Conservation (phyloP, 2,888 invertebrate species). For the Drosophila siamana region DNA sequence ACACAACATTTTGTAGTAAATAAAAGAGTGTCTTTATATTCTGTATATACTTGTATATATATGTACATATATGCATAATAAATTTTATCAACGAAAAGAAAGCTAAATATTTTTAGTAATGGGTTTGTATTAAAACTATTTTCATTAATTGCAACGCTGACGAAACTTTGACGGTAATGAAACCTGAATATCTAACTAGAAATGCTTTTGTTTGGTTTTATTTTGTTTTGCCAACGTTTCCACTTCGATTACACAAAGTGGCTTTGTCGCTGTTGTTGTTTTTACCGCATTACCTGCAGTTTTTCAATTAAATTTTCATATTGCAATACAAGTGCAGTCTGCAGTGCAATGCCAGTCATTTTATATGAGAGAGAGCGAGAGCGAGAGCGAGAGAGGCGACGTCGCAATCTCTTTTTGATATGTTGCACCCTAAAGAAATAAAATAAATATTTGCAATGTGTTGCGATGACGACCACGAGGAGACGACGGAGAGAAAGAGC, state of each 20-base stretch:
- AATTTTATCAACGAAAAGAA: background rate
- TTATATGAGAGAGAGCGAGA: constrained; percentile 6
- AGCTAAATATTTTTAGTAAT: too few species aligned
- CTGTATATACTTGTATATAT: background rate
- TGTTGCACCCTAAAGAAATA: constrained; percentile 47
- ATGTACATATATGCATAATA: too few species aligned
- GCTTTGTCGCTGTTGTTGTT: constrained; percentile 4
- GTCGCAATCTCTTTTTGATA: constrained; percentile 39
- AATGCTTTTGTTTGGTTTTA: background rate
- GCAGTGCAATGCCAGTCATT: constrained; percentile 20
- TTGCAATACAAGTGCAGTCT: constrained; percentile 25
- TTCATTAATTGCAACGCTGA: background rate
- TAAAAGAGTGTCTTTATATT: background rate
- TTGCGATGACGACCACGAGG: constrained; percentile 31
- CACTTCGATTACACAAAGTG: constrained; percentile 16
- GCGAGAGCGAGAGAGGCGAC: background rate
- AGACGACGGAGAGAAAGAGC: background rate
- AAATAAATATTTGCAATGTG: constrained; percentile 61
- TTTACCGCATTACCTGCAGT: background rate
- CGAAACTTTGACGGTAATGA: background rate
- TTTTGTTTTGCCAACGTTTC: background rate
- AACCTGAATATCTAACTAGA: background rate
- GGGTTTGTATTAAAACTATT: background rate
- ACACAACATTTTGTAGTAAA: background rate
- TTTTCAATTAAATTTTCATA: constrained; percentile 46